phyloP scores from a whole-genome alignment of 2,113 vertebrate genomes.

The Onychostruthus taczanowskii region DNA sequence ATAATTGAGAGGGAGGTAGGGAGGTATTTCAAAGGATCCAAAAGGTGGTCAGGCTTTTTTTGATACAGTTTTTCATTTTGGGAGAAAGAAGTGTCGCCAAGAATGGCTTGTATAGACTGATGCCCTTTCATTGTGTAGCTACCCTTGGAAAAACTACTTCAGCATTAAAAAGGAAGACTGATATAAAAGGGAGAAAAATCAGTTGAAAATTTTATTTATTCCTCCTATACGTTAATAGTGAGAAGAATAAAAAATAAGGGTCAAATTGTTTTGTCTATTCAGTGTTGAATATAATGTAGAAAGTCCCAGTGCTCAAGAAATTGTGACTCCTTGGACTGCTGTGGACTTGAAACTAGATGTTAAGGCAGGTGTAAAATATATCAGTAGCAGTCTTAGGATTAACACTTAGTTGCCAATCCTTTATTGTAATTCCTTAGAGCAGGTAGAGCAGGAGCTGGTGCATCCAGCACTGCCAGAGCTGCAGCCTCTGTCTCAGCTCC shows the following conservation, averaged over 20 bases:
- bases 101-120: slow-evolving; percentile 9
- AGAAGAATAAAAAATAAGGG: neutral
- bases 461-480: neutral
- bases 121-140: neutral
- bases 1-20: neutral
- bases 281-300: slow-evolving; percentile 12
- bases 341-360: slow-evolving; percentile 30
- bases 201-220: slow-evolving; percentile 27
- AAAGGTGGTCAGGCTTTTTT: slow-evolving; percentile 8
- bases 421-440: neutral
- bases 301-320: neutral
- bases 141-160: neutral
- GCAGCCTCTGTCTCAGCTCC: neutral
- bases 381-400: neutral
- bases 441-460: neutral
- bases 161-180: neutral
- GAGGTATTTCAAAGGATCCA: neutral
- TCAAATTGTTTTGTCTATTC: neutral
- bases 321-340: slow-evolving; percentile 21
- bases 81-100: neutral
- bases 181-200: neutral
- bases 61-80: neutral
- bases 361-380: neutral
- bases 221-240: neutral
- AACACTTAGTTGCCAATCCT: neutral